Percentiles rank a stretch among this genome's conserved stretches.
These are phyloP conservation scores for Champsocephalus esox DNA, from an alignment of 2,797 vertebrate species.

Conservation along the genomic window DNA sequence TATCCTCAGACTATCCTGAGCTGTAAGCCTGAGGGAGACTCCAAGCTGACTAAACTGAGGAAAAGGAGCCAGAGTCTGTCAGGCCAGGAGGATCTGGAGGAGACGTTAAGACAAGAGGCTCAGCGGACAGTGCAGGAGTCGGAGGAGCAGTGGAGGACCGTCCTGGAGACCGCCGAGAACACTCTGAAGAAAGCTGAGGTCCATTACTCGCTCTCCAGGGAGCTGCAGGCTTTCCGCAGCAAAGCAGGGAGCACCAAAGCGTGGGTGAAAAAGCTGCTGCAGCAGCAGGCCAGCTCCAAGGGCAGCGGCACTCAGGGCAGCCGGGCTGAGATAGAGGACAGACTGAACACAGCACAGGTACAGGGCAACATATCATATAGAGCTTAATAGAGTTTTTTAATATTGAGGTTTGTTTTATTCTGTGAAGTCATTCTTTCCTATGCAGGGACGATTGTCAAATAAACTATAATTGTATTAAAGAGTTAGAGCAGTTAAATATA, in stretches of 20 bases:
- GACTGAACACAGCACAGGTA: constrained; percentile 77
- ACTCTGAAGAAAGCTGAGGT: constrained; percentile 63
- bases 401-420: background rate
- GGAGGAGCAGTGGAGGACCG: constrained; percentile 73
- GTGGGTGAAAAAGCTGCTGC: constrained; percentile 85
- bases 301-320: constrained; percentile 53
- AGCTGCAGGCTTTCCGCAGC: constrained; percentile 80
- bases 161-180: constrained; percentile 66
- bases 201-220: constrained; percentile 69
- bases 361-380: background rate
- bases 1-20: constrained; percentile 83
- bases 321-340: constrained; percentile 80
- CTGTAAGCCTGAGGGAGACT: constrained; percentile 80
- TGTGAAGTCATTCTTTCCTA: background rate
- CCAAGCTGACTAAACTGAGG: constrained; percentile 79
- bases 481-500: too few relatives aligned
- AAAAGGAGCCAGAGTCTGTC: constrained; percentile 64
- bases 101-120: constrained; percentile 30
- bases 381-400: too few relatives aligned
- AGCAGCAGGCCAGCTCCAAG: constrained; percentile 75
- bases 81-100: constrained; percentile 65
- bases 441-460: background rate
- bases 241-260: constrained; percentile 72
- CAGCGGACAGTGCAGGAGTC: constrained; percentile 47
- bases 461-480: background rate